Base-by-base conservation (phyloP, 2,888 invertebrate genomes). In the Teleogryllus oceanicus region DNA sequence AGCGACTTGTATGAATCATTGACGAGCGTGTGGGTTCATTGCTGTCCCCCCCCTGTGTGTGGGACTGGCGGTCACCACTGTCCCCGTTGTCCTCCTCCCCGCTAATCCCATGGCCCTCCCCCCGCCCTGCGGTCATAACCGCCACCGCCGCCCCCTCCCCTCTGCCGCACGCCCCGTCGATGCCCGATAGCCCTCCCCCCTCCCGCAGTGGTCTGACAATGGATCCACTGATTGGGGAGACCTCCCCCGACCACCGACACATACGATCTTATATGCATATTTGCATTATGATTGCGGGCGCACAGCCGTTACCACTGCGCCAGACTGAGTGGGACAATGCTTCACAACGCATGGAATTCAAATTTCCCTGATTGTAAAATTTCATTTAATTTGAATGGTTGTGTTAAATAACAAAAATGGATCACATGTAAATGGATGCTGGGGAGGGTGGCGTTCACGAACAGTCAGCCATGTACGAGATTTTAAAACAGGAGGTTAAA, bases 261-360 rank as follows among this genome's bases (percentile, higher is more conserved):
- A n/a, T 62, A 62, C 62, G 13, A 62, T 62, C 62, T 62, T 62
- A 62, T 62, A 62, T 62, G 62, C 62, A 62, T 62, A 62, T 62
- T 62, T 62, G n/a, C 62, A 62, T 62, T 62, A 18, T n/a, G 62
- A 62, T 62, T n/a, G 62, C n/a, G 13, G 62, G 10, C 62, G n/a
- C 5, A 13, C 62, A 62, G n/a, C 62, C n/a, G 62, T 62, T 62
- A 62, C n/a, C 62, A 62, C 16, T 62, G 62, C n/a, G 62, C 16
- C n/a, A 37, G 62, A 62, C 13, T 62, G 62, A n/a, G 62, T 13
- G 13, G 62, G 8, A n/a, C 62, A 62, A 13, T 62, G 62, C 62
- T 62, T 62, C 16, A 62, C 62, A 16, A 62, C n/a, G 62, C 62
- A 16, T 18, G 16, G n/a, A 18, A 62, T 62, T 62, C 62, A 62